Percentiles rank a stretch among this genome's conserved stretches.
Evolutionary conservation across 1,140 invertebrate genomes (phyloP).

Genomic region (Drosophila ambigua): DNA sequence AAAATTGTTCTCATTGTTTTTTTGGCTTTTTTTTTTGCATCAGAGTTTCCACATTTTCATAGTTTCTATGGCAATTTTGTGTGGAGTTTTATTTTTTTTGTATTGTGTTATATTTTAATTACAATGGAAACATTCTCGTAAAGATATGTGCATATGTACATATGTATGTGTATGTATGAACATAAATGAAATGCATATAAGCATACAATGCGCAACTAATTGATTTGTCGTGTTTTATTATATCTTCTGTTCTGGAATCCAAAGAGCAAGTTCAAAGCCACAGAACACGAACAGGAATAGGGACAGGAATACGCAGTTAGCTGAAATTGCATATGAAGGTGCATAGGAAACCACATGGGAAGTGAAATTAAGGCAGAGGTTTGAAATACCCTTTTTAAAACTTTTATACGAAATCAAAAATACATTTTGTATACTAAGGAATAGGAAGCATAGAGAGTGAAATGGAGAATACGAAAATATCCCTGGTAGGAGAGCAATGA

Average conservation of each 20-base stretch:
- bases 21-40: slow-evolving; percentile 12
- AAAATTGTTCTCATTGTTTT: slow-evolving; percentile 35
- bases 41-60: slow-evolving; percentile 26
- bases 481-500: too few species aligned
- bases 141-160: neutral
- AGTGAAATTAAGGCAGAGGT: neutral
- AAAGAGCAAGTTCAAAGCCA: slow-evolving; percentile 27
- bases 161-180: too few species aligned
- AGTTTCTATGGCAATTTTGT: slow-evolving; percentile 56
- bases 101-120: slow-evolving; percentile 20
- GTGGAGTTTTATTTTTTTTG: slow-evolving; percentile 7
- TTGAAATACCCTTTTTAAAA: too few species aligned
- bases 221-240: slow-evolving; percentile 54
- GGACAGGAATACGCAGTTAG: slow-evolving; percentile 7
- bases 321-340: too few species aligned
- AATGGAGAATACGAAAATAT: too few species aligned
- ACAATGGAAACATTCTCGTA: slow-evolving; percentile 18
- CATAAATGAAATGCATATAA: slow-evolving; percentile 16
- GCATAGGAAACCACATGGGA: too few species aligned
- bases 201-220: slow-evolving; percentile 59
- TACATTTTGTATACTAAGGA: too few species aligned
- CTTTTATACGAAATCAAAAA: too few species aligned
- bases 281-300: slow-evolving; percentile 1
- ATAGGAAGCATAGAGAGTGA: too few species aligned
- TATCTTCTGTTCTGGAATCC: neutral